Evolutionary conservation across 2,888 invertebrate genomes (phyloP), one percentile per base, ranked within the genome.

Genomic region (Physocephala rufipes): DNA sequence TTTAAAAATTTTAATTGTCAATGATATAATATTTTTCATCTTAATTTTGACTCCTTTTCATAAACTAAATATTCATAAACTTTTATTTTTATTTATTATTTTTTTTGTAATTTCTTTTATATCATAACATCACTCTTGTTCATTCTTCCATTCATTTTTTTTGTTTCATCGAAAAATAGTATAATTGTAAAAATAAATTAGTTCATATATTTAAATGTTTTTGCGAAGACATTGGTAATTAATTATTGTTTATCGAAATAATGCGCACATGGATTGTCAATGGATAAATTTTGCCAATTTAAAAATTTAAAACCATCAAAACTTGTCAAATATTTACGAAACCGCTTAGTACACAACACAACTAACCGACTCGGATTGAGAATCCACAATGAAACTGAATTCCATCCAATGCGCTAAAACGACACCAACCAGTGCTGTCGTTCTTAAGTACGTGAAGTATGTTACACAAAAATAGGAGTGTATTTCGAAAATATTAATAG

Each of bases 321-420:
- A 21, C 26, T 26, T 26, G 26, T 55, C 19, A 16, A 55, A 43
- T 19, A 12, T 24, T 45, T 2, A 45, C 36, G 45, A 62, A 0
- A 45, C 45, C 24, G 7, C 21, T 30, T 26, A 19, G 26, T 26
- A 0, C 7, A 49, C 47, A 12, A 30, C 53, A 30, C 65, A 19
- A 55, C 66, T 36, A 66, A 66, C 36, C 9, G 13, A 43, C 55
- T 55, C 53, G 55, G 66, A 43, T 26, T 24, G 49, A 53, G 15
- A 55, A 53, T 51, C 66, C 66, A 53, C 36, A 66, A 36, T 66
- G 43, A 66, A 65, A 21, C 30, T 30, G 30, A 47, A 65, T 36
- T 66, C 55, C 66, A 16, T 2, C 45, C 16, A 19, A 13, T 36
- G 28, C 43, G 36, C 5, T 9, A 36, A 36, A 36, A 36, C 36